phyloP scores from a whole-genome alignment of 2,888 invertebrate species.

The Caradrina clavipalpis region DNA sequence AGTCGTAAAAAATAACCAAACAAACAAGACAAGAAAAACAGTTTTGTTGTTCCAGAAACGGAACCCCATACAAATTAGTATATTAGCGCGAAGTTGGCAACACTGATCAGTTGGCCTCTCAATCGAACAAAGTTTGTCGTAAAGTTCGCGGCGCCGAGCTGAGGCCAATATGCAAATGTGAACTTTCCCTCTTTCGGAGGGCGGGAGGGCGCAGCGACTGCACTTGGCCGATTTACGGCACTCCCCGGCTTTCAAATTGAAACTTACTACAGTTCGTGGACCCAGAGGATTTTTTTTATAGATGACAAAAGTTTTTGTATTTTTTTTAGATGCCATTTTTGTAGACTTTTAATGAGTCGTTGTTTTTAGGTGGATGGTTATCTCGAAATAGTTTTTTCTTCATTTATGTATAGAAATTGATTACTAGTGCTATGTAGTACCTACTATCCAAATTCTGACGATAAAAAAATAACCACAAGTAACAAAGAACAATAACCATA shows the following conservation, averaged over 20 bases:
- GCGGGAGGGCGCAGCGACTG: constrained; percentile 71
- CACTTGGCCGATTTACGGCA: constrained; percentile 88
- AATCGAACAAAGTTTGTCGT: constrained; percentile 68
- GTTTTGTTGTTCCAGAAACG: constrained; percentile 39
- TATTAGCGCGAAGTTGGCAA: constrained; percentile 52
- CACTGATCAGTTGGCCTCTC: constrained; percentile 49
- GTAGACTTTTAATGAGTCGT: background rate
- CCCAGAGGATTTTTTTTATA: constrained; percentile 45
- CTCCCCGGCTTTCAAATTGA: constrained; percentile 76
- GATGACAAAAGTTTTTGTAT: constrained; percentile 22
- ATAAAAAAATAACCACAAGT: background rate
- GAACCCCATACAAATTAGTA: constrained; percentile 43
- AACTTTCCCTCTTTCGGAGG: constrained; percentile 84
- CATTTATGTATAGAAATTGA: background rate
- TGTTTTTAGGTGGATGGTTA: background rate
- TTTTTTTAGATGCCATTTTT: constrained; percentile 9
- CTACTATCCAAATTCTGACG: background rate
- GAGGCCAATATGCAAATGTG: constrained; percentile 85
- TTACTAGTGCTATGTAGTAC: background rate
- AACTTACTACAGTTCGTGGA: constrained; percentile 69
- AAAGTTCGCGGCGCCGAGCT: constrained; percentile 68
- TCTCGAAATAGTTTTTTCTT: background rate
- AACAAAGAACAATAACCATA: background rate
- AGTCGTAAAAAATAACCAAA: background rate
- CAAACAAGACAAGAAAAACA: constrained; percentile 28